These are phyloP conservation scores for Lampropteryx suffumata DNA, from an alignment of 2,888 invertebrate species.

Conservation along the genomic window DNA sequence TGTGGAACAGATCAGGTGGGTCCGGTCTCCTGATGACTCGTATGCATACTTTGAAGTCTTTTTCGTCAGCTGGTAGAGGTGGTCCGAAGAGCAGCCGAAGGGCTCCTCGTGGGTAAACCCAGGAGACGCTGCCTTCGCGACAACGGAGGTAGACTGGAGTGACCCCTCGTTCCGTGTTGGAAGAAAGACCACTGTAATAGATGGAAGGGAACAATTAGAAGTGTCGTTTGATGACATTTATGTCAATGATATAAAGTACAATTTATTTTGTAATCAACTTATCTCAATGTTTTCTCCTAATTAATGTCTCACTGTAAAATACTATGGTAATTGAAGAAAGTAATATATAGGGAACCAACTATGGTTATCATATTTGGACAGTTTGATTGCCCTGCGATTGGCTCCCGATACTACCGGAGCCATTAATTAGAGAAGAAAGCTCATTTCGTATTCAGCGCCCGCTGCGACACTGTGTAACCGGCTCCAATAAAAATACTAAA, in stretches of 20 bases:
- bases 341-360: no score
- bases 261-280: no score
- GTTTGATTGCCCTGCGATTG: conserved; percentile 54
- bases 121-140: conserved; percentile 87
- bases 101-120: conserved; percentile 90
- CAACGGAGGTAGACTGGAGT: conserved; percentile 90
- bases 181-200: conserved; percentile 82
- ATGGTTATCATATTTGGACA: conserved; percentile 61
- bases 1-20: conserved; percentile 82
- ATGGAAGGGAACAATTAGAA: conserved; percentile 31
- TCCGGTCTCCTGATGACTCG: conserved; percentile 81
- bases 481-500: conserved; percentile 53
- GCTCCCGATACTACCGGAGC: conserved; percentile 45
- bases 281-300: no score
- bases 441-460: conserved; percentile 63
- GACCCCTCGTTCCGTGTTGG: conserved; percentile 83
- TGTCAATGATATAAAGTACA: no score
- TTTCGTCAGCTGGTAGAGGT: conserved; percentile 81
- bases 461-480: conserved; percentile 48
- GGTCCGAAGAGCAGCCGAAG: conserved; percentile 86
- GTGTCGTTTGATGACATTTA: no score
- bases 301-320: conserved; percentile 40
- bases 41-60: conserved; percentile 88
- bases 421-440: conserved; percentile 56
- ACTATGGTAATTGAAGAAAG: no score